Evolutionary conservation across 2,888 invertebrate genomes (phyloP), one percentile per base, ranked within the genome.

Genomic region (Dascillus cervinus): DNA sequence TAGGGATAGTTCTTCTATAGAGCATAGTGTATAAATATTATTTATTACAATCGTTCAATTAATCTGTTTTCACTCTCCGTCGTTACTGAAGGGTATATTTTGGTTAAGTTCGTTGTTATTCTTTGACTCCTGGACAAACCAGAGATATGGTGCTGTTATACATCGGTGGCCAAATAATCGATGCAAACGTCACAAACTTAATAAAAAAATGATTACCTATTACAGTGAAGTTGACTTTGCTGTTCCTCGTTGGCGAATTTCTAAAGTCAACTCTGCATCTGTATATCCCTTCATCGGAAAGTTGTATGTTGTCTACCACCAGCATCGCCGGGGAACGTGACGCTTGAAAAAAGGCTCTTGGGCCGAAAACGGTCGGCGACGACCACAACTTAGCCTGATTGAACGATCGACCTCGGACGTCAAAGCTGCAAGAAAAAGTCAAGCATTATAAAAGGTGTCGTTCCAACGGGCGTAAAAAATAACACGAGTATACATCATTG

Each of bases 181-280:
- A n/a, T n/a, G n/a, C n/a, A n/a, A n/a, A n/a, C n/a, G n/a, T n/a
- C n/a, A n/a, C n/a, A n/a, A n/a, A n/a, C n/a, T n/a, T 17, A 17
- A 11, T 24, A 9, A 23, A 29, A 10, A 11, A 2, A 5, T 3
- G 13, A 29, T 75, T 66, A 80, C 80, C 76, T 44, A 82, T 80
- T 42, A 82, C 78, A 44, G 81, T 80, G 49, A 82, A 73, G 64
- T 80, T 82, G 58, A 82, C 79, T 64, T 79, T 78, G 43, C 77
- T 70, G 60, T 82, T 82, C 52, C 79, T 69, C 26, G 81, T 82
- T 23, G 80, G 81, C 5, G 81, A 80, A 57, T 81, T 79, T 35
- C 76, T 73, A 60, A 82, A 82, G 59, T 82, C 82, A 34, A 82
- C 82, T 34, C 82, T 69, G 63, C 82, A 82, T 39, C 82, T 68